These are phyloP conservation scores for Erethizon dorsatum DNA, from an alignment of 2,797 vertebrate genomes.

Conservation along the genomic window DNA sequence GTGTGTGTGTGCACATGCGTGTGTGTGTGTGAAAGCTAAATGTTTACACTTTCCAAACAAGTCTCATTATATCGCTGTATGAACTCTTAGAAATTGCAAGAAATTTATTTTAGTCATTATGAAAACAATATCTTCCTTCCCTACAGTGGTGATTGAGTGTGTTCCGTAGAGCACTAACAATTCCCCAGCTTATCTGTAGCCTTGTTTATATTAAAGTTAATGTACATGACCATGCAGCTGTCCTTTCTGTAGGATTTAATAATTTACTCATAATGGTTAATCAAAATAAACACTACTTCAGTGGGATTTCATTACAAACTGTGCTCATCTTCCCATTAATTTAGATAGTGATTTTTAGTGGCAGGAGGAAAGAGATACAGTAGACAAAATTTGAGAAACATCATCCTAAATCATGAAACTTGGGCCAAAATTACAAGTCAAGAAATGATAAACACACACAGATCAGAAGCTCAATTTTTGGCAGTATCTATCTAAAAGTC, in stretches of 20 bases:
- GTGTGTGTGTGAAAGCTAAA: slow-evolving; percentile 18
- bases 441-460: slow-evolving; percentile 70
- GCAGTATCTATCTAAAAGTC: slow-evolving; percentile 58
- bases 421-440: slow-evolving; percentile 78
- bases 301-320: slow-evolving; percentile 55
- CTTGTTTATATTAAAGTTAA: slow-evolving; percentile 64
- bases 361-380: slow-evolving; percentile 45
- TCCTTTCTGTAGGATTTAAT: slow-evolving; percentile 70
- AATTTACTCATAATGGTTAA: slow-evolving; percentile 76
- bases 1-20: neutral
- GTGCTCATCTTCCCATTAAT: slow-evolving; percentile 47
- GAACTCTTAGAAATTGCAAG: slow-evolving; percentile 55
- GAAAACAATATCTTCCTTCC: slow-evolving; percentile 39
- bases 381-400: slow-evolving; percentile 54
- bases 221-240: slow-evolving; percentile 16
- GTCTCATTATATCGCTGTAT: slow-evolving; percentile 20
- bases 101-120: slow-evolving; percentile 64
- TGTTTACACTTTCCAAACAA: slow-evolving; percentile 49
- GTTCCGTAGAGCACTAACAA: slow-evolving; percentile 31
- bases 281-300: slow-evolving; percentile 68
- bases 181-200: slow-evolving; percentile 37
- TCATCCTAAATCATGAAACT: slow-evolving; percentile 61
- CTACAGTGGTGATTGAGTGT: slow-evolving; percentile 45
- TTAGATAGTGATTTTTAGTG: slow-evolving; percentile 22
- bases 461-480: slow-evolving; percentile 53